A percentile compares a stretch with the other conserved stretches of the same genome.
These are phyloP conservation scores for Physella acuta DNA, from an alignment of 1,140 invertebrate genomes.

Conservation along the genomic window DNA sequence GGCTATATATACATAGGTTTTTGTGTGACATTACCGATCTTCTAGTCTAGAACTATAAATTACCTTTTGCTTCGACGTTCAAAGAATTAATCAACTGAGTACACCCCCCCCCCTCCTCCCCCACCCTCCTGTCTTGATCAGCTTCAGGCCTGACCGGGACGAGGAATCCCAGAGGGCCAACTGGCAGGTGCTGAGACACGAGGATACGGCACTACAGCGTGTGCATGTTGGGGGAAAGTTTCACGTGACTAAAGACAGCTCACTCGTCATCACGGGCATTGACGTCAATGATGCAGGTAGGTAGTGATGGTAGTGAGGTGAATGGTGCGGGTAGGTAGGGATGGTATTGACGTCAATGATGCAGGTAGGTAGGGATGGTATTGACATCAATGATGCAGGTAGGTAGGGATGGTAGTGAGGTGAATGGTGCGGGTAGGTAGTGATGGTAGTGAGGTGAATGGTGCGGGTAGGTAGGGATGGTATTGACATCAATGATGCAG, in stretches of 20 bases:
- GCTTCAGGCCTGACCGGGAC: slow-evolving; percentile 36
- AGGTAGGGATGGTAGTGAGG: background rate
- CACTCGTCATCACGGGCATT: slow-evolving; percentile 34
- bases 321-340: slow-evolving; percentile 34
- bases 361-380: slow-evolving; percentile 26
- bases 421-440: too few relatives aligned
- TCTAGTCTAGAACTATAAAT: background rate
- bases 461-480: background rate
- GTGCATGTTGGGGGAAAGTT: slow-evolving; percentile 12
- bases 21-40: too few relatives aligned
- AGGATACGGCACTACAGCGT: slow-evolving; percentile 18
- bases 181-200: slow-evolving; percentile 34
- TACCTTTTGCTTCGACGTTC: background rate
- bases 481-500: background rate
- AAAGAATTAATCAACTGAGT: too few relatives aligned
- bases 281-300: slow-evolving; percentile 44
- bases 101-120: too few relatives aligned
- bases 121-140: background rate
- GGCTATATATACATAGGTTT: too few relatives aligned
- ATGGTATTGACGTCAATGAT: slow-evolving; percentile 35
- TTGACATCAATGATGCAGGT: background rate
- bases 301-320: slow-evolving; percentile 32
- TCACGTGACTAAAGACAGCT: slow-evolving; percentile 28
- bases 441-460: background rate
- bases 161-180: slow-evolving; percentile 19